Base-by-base conservation (phyloP, 2,113 vertebrate genomes). In the Stegostoma tigrinum region DNA sequence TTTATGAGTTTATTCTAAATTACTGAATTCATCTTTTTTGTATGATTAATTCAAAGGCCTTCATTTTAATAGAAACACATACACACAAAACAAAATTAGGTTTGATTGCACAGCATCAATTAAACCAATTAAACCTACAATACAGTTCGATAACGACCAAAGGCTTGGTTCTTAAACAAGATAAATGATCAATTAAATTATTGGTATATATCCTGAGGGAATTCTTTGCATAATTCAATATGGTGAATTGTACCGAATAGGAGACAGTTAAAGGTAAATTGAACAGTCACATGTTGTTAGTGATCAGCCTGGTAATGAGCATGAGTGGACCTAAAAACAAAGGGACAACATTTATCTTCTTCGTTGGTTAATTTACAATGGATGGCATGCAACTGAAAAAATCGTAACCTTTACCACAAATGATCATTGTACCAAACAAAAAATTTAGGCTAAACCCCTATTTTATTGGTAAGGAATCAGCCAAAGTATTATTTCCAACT, bases 171-270 rank as follows among this genome's bases (percentile, higher is more conserved):
- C 48, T 75, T 72, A 75, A 34, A 45, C 45, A 48, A 42, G 94
- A 75, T 72, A 95, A 75, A 95, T 95, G 94, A 72, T 48, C 94
- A 95, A 52, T 72, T 72, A 95, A 95, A 27, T 34, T 72, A 75
- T 95, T 72, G 30, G 24, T 52, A 95, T 52, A 95, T 75, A 72
- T 34, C 94, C 68, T 70, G 94, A 95, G 52, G 67, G 45, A 30
- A 95, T 52, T 52, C 38, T 12, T 8, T 48, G 94, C 45, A n/a
- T 34, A 38, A 72, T 95, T 72, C 94, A 30, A 45, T 72, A 21
- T 93, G 61, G n/a, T 45, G 52, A 72, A 48, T 70, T 94, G 67
- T 6, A 94, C n/a, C 70, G 42, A 45, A 52, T 45, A 95, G 68
- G 67, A 95, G 67, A 48, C 5, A 45, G 27, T 52, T 45, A 95